Evolutionary conservation across 2,113 vertebrate genomes (phyloP).

Genomic region (Pituophis catenifer): DNA sequence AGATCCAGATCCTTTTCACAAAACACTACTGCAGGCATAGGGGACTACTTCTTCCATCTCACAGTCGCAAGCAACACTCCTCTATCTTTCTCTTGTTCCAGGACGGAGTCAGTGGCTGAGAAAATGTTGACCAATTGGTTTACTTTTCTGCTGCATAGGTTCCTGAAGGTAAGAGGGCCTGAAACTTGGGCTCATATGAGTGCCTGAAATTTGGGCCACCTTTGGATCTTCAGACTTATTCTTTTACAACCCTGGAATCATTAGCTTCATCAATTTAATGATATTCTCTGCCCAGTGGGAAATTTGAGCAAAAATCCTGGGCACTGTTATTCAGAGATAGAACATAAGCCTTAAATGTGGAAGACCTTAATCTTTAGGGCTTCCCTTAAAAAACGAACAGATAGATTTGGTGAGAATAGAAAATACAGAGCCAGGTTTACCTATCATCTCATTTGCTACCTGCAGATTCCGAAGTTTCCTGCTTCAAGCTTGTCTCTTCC

Average conservation of each 20-base stretch:
- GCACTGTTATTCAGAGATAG: not conserved
- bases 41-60: not conserved
- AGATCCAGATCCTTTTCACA: not conserved
- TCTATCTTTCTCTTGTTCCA: conserved; percentile 36
- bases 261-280: not conserved
- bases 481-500: not conserved
- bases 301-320: not conserved
- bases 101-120: conserved; percentile 77
- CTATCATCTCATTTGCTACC: not conserved
- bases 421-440: not conserved
- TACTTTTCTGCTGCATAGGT: conserved; percentile 86
- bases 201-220: conserved; percentile 19
- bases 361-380: not conserved
- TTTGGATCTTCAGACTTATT: conserved; percentile 22
- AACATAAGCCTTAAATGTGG: not conserved
- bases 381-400: not conserved
- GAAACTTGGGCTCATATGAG: conserved; percentile 19
- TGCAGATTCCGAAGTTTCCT: not conserved
- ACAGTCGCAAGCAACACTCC: not conserved
- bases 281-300: too few species aligned
- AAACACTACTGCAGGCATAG: not conserved
- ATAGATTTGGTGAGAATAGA: not conserved
- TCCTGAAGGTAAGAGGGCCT: conserved; percentile 77
- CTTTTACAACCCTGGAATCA: not conserved
- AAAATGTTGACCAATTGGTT: conserved; percentile 86